Evolutionary conservation across 2,113 vertebrate species (phyloP).

Genomic region (Albula glossodonta): DNA sequence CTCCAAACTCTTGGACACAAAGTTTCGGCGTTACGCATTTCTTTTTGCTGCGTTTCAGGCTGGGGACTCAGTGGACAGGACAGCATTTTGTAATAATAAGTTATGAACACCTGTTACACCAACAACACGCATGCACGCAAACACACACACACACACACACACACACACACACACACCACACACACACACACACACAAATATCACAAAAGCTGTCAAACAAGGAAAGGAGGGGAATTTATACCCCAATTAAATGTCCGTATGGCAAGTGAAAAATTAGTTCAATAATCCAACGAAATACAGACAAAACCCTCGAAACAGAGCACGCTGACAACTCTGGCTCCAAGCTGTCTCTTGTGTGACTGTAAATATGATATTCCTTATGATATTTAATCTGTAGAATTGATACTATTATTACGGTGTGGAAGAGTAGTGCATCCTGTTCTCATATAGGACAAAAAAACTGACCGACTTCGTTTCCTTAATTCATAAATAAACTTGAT

Average conservation of each 20-base stretch:
- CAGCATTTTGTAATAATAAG: too few species aligned
- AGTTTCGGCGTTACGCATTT: too few species aligned
- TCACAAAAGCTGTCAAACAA: not conserved
- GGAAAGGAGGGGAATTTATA: not conserved
- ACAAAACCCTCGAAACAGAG: not conserved
- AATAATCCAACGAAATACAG: conserved; percentile 2
- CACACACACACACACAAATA: too few species aligned
- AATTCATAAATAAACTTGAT: not conserved
- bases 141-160: too few species aligned
- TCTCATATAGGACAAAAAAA: not conserved
- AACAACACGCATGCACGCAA: too few species aligned
- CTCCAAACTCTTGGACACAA: too few species aligned
- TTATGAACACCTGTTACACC: too few species aligned
- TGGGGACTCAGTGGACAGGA: too few species aligned
- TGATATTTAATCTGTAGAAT: not conserved
- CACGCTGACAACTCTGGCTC: not conserved
- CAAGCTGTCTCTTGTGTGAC: not conserved
- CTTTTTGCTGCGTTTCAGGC: too few species aligned
- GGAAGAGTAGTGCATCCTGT: not conserved
- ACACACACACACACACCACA: too few species aligned
- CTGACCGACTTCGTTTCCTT: not conserved
- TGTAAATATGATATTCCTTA: not conserved
- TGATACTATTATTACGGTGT: not conserved
- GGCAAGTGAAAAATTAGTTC: not conserved
- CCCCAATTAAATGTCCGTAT: not conserved